Evolutionary conservation across 1,140 invertebrate genomes (phyloP).

Genomic region (Megathymus violae): DNA sequence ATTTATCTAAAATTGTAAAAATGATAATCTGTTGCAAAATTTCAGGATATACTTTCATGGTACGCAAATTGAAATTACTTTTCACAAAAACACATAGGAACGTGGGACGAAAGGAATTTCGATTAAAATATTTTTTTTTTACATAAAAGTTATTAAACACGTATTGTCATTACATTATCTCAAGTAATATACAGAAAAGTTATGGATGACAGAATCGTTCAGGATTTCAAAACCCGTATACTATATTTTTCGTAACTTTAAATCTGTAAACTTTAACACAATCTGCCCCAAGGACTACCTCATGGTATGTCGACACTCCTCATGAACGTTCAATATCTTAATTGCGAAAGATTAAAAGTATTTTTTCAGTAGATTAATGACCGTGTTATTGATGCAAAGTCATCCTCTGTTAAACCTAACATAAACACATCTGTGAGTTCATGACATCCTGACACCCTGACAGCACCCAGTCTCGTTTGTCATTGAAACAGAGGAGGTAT

Average conservation of each 20-base stretch:
- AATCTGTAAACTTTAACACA: conserved; percentile 21
- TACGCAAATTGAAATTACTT: conserved; percentile 9
- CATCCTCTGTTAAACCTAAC: conserved; percentile 7
- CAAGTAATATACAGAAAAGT: conserved; percentile 10
- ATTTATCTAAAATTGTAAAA: conserved; percentile 28
- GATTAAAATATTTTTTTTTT: conserved; percentile 19
- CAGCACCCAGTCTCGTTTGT: conserved; percentile 24
- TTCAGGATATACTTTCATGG: conserved; percentile 6
- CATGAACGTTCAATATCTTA: conserved; percentile 10
- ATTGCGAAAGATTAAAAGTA: conserved; percentile 13
- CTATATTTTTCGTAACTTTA: conserved; percentile 7
- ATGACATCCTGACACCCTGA: conserved; percentile 5
- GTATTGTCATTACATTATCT: conserved; percentile 24
- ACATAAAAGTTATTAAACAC: conserved; percentile 9
- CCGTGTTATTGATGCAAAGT: not conserved
- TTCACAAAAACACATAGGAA: conserved; percentile 23
- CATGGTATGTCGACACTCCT: not conserved
- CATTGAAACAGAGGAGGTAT: conserved; percentile 11
- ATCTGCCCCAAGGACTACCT: not conserved
- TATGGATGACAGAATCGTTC: conserved; percentile 9
- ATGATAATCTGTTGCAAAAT: conserved; percentile 21
- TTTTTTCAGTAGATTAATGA: conserved; percentile 11
- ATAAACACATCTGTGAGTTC: conserved; percentile 23
- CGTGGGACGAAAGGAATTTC: conserved; percentile 21
- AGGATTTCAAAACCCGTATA: conserved; percentile 26